Percentiles rank a stretch among this genome's conserved stretches.
These are phyloP conservation scores for Sternarchorhynchus goeldii DNA, from an alignment of 2,797 vertebrate genomes.

Conservation along the genomic window DNA sequence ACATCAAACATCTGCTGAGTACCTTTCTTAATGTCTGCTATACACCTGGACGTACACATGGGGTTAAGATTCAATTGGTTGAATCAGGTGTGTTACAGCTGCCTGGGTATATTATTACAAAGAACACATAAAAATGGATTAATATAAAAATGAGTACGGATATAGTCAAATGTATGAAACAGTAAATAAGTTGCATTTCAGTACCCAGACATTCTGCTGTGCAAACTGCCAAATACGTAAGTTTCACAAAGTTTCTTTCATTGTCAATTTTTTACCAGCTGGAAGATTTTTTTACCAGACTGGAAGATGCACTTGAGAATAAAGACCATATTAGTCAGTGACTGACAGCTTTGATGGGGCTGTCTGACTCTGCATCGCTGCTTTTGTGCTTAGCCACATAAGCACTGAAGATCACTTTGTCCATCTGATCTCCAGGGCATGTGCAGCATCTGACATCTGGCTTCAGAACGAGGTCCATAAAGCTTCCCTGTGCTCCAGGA, in stretches of 20 bases:
- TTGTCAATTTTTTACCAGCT: too few relatives aligned
- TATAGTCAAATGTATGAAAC: too few relatives aligned
- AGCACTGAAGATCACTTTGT: conserved; percentile 3
- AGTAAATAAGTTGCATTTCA: too few relatives aligned
- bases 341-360: not conserved
- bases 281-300: not conserved
- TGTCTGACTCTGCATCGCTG: not conserved
- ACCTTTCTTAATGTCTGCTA: not conserved
- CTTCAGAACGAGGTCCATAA: conserved; percentile 17
- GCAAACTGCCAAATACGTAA: too few relatives aligned
- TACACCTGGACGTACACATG: not conserved
- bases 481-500: conserved; percentile 2
- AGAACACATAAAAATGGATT: not conserved
- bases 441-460: conserved; percentile 14
- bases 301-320: not conserved
- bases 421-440: conserved; percentile 4
- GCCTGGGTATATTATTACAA: not conserved
- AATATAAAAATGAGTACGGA: too few relatives aligned
- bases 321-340: too few relatives aligned
- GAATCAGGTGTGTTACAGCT: not conserved
- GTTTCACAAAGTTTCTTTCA: too few relatives aligned
- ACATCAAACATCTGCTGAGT: conserved; percentile 37
- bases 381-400: not conserved
- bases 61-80: not conserved
- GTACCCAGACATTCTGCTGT: too few relatives aligned